These are phyloP conservation scores for Silurus glanis DNA, from an alignment of 2,113 vertebrate species.

Conservation along the genomic window DNA sequence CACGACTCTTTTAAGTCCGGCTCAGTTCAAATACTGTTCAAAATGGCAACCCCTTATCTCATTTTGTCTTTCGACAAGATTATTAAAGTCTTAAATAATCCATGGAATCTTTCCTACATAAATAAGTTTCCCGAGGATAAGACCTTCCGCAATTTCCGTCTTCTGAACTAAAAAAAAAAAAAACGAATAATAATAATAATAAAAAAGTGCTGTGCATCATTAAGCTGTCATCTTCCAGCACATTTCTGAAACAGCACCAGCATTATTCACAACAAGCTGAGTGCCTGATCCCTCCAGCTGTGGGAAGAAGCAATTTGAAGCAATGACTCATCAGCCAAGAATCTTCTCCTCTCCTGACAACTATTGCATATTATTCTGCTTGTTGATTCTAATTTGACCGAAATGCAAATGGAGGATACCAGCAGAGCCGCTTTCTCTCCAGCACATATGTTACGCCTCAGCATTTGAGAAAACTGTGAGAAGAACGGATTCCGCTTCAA, in stretches of 20 bases:
- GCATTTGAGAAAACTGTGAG: not conserved
- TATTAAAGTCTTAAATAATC: not conserved
- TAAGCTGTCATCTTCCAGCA: conserved; percentile 26
- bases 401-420: conserved; percentile 49
- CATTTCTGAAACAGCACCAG: conserved; percentile 35
- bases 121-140: not conserved
- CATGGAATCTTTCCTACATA: not conserved
- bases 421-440: not conserved
- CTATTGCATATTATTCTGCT: conserved; percentile 50
- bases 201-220: not conserved
- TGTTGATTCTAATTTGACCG: conserved; percentile 55
- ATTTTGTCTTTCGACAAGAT: not conserved
- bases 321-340: conserved; percentile 54
- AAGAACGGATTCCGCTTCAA: not conserved
- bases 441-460: conserved; percentile 6
- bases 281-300: conserved; percentile 40
- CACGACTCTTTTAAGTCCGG: not conserved
- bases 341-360: conserved; percentile 36
- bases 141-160: not conserved
- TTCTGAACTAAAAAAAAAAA: not conserved
- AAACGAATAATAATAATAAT: no score
- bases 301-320: conserved; percentile 45
- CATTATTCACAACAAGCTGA: conserved; percentile 35
- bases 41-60: not conserved
- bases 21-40: not conserved